These are phyloP conservation scores for pig (Sus scrofa) DNA, from an alignment of 2,113 vertebrate species.

Conservation along the genomic window DNA sequence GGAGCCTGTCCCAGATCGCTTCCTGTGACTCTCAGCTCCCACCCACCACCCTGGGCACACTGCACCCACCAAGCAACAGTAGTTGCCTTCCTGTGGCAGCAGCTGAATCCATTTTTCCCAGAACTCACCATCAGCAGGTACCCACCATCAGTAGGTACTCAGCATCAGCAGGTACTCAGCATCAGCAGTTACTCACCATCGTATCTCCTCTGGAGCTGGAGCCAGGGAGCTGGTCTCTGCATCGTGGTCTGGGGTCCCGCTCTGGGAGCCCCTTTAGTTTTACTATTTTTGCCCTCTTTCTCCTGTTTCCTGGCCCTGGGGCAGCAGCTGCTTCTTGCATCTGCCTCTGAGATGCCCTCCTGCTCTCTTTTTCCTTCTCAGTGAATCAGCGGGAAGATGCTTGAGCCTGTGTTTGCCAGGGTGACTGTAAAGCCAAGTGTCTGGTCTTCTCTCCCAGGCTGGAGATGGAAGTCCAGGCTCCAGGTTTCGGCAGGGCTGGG, in stretches of 20 bases:
- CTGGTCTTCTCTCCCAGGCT: accelerated
- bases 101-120: no score
- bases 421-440: accelerated
- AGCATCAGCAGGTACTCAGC: accelerated
- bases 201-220: accelerated
- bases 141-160: no score
- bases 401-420: accelerated
- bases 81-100: neutral
- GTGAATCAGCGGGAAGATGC: accelerated
- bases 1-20: no score
- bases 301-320: neutral
- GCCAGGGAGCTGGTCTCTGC: accelerated
- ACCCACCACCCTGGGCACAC: accelerated
- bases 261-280: accelerated
- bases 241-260: accelerated
- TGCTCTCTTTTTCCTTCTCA: neutral
- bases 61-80: accelerated
- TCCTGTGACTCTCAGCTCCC: no score
- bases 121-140: no score
- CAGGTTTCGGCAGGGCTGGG: accelerated
- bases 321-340: accelerated
- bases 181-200: accelerated
- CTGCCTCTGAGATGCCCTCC: no score
- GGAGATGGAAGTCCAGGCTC: neutral
- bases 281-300: accelerated